These are phyloP conservation scores for Elaphurus davidianus DNA, from an alignment of 2,113 vertebrate genomes.

Conservation along the genomic window DNA sequence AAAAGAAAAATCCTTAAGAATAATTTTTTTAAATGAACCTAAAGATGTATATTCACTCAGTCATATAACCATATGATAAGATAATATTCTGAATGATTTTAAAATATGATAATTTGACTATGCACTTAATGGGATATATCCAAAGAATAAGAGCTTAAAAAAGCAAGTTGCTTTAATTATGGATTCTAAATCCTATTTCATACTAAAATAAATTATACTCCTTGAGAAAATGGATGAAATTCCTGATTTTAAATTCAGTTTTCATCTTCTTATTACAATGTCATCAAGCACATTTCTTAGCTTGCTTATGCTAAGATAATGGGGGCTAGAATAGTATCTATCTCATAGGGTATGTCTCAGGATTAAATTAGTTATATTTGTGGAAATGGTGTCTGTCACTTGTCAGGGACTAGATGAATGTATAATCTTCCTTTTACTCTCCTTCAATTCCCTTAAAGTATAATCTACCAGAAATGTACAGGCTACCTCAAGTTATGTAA, in stretches of 20 bases:
- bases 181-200: not conserved
- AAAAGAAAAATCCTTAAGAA: not conserved
- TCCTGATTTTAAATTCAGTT: not conserved
- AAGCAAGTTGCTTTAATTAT: not conserved
- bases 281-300: not conserved
- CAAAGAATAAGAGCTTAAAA: not conserved
- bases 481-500: not conserved
- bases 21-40: not conserved
- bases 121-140: not conserved
- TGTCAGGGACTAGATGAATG: not conserved
- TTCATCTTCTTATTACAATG: not conserved
- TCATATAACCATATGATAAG: not conserved
- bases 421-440: not conserved
- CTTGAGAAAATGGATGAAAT: not conserved
- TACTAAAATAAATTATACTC: not conserved
- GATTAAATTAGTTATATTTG: not conserved
- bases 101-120: not conserved
- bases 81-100: not conserved
- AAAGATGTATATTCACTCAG: not conserved
- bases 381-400: not conserved
- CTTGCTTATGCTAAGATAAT: not conserved
- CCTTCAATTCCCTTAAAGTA: not conserved
- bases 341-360: not conserved
- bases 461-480: not conserved
- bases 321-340: not conserved